Percentiles rank a stretch among this genome's conserved stretches.
These are phyloP conservation scores for Ciconia nigra DNA, from an alignment of 2,797 vertebrate species.

Conservation along the genomic window DNA sequence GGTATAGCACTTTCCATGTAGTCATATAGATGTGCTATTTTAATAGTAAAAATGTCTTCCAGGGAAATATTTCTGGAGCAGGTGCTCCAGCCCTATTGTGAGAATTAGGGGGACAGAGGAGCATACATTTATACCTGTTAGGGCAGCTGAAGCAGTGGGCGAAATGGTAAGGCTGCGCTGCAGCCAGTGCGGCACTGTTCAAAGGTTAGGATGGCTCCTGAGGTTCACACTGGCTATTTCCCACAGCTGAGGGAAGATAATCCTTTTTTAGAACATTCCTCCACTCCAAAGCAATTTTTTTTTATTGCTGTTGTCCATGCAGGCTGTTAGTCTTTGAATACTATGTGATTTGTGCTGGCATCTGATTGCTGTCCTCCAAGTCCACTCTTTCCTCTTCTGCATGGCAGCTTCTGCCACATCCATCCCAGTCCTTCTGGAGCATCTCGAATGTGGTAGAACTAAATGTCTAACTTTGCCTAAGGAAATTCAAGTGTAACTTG, in stretches of 20 bases:
- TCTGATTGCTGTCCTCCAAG: neutral
- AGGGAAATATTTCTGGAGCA: neutral
- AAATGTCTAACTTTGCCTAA: neutral
- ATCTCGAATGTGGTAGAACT: neutral
- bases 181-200: fast-evolving
- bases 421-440: neutral
- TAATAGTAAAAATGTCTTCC: neutral
- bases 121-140: neutral
- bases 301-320: neutral
- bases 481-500: neutral
- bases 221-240: neutral
- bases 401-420: neutral
- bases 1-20: neutral
- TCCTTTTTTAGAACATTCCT: neutral
- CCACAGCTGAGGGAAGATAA: neutral
- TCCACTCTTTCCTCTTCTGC: neutral
- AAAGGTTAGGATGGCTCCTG: neutral
- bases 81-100: neutral
- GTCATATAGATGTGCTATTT: neutral
- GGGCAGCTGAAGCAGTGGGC: neutral
- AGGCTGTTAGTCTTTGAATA: neutral
- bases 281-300: neutral
- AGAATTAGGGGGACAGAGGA: neutral
- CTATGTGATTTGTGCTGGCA: neutral
- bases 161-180: fast-evolving